Evolutionary conservation across 2,113 vertebrate species (phyloP).

Genomic region (Chunga burmeisteri): DNA sequence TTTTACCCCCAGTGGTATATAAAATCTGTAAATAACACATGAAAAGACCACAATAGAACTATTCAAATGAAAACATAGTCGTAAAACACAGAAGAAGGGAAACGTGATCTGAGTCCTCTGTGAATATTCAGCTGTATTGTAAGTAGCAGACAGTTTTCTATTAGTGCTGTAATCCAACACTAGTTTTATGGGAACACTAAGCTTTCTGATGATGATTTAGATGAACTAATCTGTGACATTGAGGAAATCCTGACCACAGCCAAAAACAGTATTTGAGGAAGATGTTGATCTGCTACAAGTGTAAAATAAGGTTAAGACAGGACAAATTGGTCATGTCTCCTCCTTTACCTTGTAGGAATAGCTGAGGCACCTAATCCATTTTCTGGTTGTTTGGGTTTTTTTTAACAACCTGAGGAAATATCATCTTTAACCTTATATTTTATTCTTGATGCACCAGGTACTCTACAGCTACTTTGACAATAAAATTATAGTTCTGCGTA

Average conservation of each 20-base stretch:
- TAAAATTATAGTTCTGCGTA: conserved; percentile 33
- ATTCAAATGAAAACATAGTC: neutral
- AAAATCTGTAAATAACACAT: neutral
- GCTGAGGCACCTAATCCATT: neutral
- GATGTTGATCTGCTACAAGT: neutral
- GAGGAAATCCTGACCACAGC: neutral
- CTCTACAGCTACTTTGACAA: neutral
- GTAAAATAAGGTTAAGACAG: neutral
- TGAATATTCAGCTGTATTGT: neutral
- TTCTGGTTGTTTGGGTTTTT: neutral
- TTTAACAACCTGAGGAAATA: conserved; percentile 19
- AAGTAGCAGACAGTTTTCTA: neutral
- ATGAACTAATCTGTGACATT: neutral
- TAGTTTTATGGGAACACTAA: neutral
- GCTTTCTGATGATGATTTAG: neutral
- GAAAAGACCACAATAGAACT: neutral
- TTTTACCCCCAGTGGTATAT: neutral
- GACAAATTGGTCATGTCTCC: neutral
- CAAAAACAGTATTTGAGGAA: neutral
- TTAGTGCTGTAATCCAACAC: neutral
- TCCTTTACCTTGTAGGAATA: neutral
- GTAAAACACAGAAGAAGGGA: neutral
- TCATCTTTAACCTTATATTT: conserved; percentile 1
- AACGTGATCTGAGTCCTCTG: neutral
- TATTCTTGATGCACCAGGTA: neutral